Percentiles rank a stretch among this genome's conserved stretches.
Conservation (phyloP, 2,888 invertebrate species). For the Dinocampus coccinellae region DNA sequence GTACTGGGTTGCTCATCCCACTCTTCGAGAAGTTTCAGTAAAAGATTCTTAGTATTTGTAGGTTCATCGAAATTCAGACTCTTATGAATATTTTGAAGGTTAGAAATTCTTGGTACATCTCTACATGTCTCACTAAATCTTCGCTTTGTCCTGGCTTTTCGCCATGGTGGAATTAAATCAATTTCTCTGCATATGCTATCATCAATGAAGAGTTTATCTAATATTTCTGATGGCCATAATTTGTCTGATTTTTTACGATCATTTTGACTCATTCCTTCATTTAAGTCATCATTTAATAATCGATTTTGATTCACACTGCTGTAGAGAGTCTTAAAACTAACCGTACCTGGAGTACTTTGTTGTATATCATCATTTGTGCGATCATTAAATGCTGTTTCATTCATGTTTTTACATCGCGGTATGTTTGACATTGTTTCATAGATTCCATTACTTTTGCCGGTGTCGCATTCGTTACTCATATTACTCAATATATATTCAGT, state of each 20-base stretch:
- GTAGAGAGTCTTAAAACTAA: constrained; percentile 40
- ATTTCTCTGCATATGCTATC: constrained; percentile 36
- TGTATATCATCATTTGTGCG: constrained; percentile 51
- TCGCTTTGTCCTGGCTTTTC: constrained; percentile 57
- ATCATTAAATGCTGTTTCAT: constrained; percentile 65
- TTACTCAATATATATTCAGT: not conserved
- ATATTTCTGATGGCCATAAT: constrained; percentile 31
- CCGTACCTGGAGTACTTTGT: not conserved
- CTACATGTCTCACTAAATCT: constrained; percentile 65
- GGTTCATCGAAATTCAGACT: constrained; percentile 64
- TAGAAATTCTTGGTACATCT: constrained; percentile 65
- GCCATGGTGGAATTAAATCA: constrained; percentile 65
- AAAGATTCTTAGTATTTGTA: constrained; percentile 79
- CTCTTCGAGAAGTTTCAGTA: constrained; percentile 81
- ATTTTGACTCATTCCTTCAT: not conserved
- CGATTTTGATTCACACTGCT: constrained; percentile 12
- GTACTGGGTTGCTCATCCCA: constrained; percentile 76
- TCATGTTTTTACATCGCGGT: constrained; percentile 57
- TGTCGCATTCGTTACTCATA: no score
- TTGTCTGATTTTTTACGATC: not conserved
- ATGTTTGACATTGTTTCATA: constrained; percentile 64
- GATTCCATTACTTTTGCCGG: constrained; percentile 41
- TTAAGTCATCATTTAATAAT: not conserved
- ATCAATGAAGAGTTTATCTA: constrained; percentile 23
- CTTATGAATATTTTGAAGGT: constrained; percentile 60